Conservation (phyloP, 2,888 invertebrate species). For the Drosophila demipolita region DNA sequence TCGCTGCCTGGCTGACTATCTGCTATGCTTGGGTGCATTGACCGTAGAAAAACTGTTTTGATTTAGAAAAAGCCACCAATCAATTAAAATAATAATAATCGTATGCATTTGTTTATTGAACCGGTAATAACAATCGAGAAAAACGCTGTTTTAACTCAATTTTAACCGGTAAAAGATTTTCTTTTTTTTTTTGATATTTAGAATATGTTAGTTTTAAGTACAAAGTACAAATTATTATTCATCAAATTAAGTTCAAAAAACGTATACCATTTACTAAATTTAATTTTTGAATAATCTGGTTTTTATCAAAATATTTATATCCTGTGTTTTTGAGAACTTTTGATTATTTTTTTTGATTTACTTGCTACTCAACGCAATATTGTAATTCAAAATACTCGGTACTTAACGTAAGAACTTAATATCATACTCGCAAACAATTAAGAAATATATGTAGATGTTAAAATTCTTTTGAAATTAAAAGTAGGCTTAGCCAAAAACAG, state of each 20-base stretch:
- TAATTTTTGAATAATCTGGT: not conserved
- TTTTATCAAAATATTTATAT: not conserved
- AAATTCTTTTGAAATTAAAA: not conserved
- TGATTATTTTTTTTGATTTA: not conserved
- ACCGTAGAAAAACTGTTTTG: constrained; percentile 5
- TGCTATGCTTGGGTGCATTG: constrained; percentile 9
- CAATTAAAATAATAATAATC: not conserved
- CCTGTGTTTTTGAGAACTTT: not conserved
- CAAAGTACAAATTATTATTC: not conserved
- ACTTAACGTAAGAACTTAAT: not conserved
- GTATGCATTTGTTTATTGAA: not conserved
- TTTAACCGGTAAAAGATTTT: not conserved
- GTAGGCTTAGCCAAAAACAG: not conserved
- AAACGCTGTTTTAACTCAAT: not conserved
- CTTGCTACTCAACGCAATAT: not conserved
- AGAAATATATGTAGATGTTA: not conserved
- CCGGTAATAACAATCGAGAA: not conserved
- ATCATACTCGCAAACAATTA: not conserved
- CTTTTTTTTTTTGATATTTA: not conserved
- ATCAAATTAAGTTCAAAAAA: not conserved
- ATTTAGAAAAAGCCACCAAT: not conserved
- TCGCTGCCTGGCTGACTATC: constrained; percentile 31
- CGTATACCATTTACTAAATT: not conserved
- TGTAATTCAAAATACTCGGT: too few relatives aligned
- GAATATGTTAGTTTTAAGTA: not conserved